Evolutionary conservation across 1,140 invertebrate species (phyloP), one percentile per base, ranked within the genome.

Genomic region (Heliconius congener): DNA sequence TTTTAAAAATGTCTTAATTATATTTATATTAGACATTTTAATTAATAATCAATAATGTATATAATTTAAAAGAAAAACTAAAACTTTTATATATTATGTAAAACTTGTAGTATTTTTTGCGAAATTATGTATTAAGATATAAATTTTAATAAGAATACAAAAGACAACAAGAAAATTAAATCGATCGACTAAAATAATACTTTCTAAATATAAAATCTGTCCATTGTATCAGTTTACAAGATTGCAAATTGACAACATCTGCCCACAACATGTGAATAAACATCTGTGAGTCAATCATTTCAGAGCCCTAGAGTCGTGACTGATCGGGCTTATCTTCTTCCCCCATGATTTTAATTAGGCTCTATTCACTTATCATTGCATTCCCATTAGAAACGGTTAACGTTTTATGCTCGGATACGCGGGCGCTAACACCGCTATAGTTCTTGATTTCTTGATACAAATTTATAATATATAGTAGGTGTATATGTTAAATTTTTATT

Each of bases 351-450:
- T 89, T 90, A 91, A 90, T 90, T 90, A 90, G 87, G 71, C 73
- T 82, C 87, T 90, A 91, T 91, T 91, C 88, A 91, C 84, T 88
- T 89, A 88, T 90, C 88, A 82, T 84, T 87, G 80, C 86, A 83
- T 89, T 89, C 85, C 85, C 80, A 86, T 90, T 88, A 82, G 83
- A 80, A 87, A 89, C 87, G 84, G 84, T 85, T 87, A 88, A 86
- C 84, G 85, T 90, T 90, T 89, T 85, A 90, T 85, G 88, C 76
- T 86, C 74, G 81, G 76, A 11, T 87, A 83, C 82, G 82, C 87
- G 73, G 77, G 79, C 85, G 87, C 84, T 81, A 84, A 84, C 82
- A 81, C 73, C 74, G 71, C 80, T 81, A 86, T 83, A 88, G 86
- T 86, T 76, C 52, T 71, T 74, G 78, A 73, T 77, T 80, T 52